Evolutionary conservation across 2,113 vertebrate species (phyloP), one percentile per base, ranked within the genome.

Genomic region (Hiodon tergisus): DNA sequence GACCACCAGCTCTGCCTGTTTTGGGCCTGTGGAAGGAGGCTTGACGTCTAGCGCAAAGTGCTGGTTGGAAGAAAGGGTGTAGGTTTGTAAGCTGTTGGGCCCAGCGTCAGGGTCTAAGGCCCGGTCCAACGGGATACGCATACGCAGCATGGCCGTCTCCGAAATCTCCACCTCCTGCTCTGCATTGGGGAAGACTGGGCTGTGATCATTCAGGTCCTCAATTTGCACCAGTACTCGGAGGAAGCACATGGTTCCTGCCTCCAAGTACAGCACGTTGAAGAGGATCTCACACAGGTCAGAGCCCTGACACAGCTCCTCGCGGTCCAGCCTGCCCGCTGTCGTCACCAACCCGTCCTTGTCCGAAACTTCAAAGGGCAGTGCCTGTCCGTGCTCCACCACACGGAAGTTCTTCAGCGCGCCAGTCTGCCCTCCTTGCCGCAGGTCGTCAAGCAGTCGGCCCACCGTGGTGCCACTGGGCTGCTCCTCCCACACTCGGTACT

Each of bases 131-230:
- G 94, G 96, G 31, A 98, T 94, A n/a, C 92, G 85, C 0, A 91
- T 96, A 8, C 66, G 80, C 48, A 95, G 82, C 3, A 90, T 88
- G 0, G 93, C 91, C 0, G 91, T 94, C 86, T 97, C 95, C 0
- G 96, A 96, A 79, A 98, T 95, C 85, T 98, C 96, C 75, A 97
- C 86, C 76, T 97, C 94, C 85, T 97, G 92, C 52, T 90, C 69
- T 0, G 83, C 67, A 0, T 85, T 93, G 17, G 93, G 89, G 79
- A 98, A 98, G 52, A 67, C 81, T 0, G 96, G 96, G 3, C 85
- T 88, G 4, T 98, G 93, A 83, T 99, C 97, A 0, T 98, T 99
- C 70, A 94, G 69, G 8, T 98, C 97, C 87, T 94, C 79, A 71
- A 98, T 92, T 81, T 96, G 93, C 84, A 99, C 94, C 0, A 91